phyloP scores from a whole-genome alignment of 1,140 invertebrate genomes.

The Phymastichus coffea region DNA sequence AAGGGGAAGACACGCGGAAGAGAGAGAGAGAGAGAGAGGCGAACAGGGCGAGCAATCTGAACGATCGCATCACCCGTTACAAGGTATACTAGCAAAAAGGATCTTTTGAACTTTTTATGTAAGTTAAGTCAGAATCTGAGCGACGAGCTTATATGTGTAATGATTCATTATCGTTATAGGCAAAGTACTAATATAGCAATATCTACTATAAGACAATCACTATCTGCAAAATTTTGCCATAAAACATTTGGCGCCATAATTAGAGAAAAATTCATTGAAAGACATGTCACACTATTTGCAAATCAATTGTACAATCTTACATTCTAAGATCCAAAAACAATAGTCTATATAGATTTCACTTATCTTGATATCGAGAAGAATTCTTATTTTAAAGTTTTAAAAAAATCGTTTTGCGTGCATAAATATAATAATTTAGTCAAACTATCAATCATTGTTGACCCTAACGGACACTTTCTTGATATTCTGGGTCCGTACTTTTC shows the following conservation, averaged over 20 bases:
- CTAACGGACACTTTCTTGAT: too few species aligned
- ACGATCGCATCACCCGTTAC: too few species aligned
- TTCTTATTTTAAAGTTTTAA: slow-evolving; percentile 9
- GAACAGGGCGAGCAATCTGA: too few species aligned
- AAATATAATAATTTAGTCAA: too few species aligned
- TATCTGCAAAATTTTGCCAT: too few species aligned
- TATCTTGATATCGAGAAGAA: slow-evolving; percentile 23
- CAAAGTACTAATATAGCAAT: too few species aligned
- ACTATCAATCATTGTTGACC: slow-evolving; percentile 18
- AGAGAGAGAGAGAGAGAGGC: too few species aligned
- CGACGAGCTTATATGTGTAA: slow-evolving; percentile 12
- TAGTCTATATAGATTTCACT: slow-evolving; percentile 1
- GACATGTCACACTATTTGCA: neutral
- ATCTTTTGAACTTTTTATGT: slow-evolving; percentile 12
- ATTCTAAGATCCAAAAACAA: neutral
- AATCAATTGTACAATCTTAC: too few species aligned
- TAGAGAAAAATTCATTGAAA: neutral
- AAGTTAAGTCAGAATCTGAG: slow-evolving; percentile 14
- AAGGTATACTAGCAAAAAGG: too few species aligned
- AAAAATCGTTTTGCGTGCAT: slow-evolving; percentile 9
- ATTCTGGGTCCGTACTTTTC: too few species aligned
- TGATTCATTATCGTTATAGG: slow-evolving; percentile 4
- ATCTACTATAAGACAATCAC: neutral
- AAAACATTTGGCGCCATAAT: neutral
- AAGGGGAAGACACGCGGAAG: too few species aligned